These are phyloP conservation scores for Syrrhaptes paradoxus DNA, from an alignment of 2,113 vertebrate species.

Conservation along the genomic window DNA sequence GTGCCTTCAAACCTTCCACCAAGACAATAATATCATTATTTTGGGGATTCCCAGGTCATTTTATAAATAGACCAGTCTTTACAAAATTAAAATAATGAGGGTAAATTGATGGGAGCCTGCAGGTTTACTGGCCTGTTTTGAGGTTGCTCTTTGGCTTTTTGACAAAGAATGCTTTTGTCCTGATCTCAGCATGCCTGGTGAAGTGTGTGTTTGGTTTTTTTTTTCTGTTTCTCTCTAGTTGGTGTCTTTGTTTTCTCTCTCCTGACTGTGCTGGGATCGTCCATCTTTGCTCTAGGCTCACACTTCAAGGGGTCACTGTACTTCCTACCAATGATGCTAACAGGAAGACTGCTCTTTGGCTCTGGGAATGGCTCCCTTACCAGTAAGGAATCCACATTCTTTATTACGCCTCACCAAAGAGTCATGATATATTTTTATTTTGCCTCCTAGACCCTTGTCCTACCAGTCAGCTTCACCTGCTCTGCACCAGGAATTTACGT, in stretches of 20 bases:
- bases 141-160: neutral
- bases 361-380: constrained; percentile 83
- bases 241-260: constrained; percentile 84
- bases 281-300: constrained; percentile 82
- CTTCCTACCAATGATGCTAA: constrained; percentile 84
- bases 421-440: neutral
- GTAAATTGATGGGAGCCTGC: neutral
- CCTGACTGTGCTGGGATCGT: constrained; percentile 80
- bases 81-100: neutral
- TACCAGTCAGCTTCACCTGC: neutral
- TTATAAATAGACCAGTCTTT: neutral
- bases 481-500: neutral
- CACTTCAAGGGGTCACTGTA: constrained; percentile 82
- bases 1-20: neutral
- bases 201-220: neutral
- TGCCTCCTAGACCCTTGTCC: neutral
- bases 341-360: constrained; percentile 81
- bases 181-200: neutral
- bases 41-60: neutral
- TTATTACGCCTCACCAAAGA: neutral
- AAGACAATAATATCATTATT: neutral
- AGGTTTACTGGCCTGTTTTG: neutral
- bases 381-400: constrained; percentile 65
- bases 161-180: neutral
- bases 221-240: constrained; percentile 61